These are phyloP conservation scores for Aporophyla lueneburgensis DNA, from an alignment of 2,888 invertebrate genomes.

Conservation along the genomic window DNA sequence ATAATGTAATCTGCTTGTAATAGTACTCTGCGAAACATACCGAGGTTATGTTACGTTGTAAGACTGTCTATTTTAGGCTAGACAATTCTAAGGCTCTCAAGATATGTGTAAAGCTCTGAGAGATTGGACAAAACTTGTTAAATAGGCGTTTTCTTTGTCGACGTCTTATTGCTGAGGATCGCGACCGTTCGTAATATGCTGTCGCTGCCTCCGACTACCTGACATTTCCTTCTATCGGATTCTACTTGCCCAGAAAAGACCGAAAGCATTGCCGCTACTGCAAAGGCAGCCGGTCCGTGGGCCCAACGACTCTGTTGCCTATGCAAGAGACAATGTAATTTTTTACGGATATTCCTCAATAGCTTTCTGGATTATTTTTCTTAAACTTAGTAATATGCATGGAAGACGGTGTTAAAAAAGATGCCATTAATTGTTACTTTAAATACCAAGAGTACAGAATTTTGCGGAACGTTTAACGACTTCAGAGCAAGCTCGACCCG, in stretches of 20 bases:
- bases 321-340: neutral
- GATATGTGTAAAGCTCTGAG: neutral
- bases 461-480: neutral
- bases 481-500: neutral
- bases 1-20: constrained; percentile 84
- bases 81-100: neutral
- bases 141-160: neutral
- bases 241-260: neutral
- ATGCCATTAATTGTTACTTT: neutral
- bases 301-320: too few relatives aligned
- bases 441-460: neutral
- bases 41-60: constrained; percentile 38
- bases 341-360: neutral
- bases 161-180: neutral
- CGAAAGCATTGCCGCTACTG: neutral
- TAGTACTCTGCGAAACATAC: constrained; percentile 64
- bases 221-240: neutral
- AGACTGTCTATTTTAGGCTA: neutral
- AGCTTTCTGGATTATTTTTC: too few relatives aligned
- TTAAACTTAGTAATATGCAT: neutral
- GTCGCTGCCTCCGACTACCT: neutral
- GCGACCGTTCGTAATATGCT: neutral
- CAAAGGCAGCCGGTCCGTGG: neutral
- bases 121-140: neutral
- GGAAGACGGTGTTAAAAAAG: neutral